Percentiles rank a stretch among this genome's conserved stretches.
phyloP scores from a whole-genome alignment of 2,888 invertebrate species.

The Gastrophysa polygoni region DNA sequence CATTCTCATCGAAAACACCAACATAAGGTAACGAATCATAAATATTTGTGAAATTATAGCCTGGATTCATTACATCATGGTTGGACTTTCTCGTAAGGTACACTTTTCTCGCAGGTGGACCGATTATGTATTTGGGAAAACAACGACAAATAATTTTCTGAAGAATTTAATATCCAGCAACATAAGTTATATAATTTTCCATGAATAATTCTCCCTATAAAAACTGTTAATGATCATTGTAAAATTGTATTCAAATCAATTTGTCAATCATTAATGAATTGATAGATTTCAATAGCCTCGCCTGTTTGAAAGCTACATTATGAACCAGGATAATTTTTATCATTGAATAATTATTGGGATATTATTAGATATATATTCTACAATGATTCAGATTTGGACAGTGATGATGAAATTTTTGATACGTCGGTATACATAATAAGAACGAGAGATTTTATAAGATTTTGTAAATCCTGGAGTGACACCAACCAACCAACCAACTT shows the following conservation, averaged over 20 bases:
- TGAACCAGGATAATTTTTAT: no score
- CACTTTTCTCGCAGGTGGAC: constrained; percentile 4
- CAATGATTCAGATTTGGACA: no score
- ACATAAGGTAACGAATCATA: constrained; percentile 4
- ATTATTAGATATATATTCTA: no score
- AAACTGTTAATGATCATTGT: no score
- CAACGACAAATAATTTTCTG: background rate
- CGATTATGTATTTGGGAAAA: constrained; percentile 9
- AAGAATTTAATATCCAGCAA: background rate
- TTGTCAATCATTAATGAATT: background rate
- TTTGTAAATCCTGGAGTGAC: no score
- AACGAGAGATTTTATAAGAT: no score
- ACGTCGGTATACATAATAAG: no score
- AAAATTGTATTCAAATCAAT: no score
- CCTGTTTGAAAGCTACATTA: background rate
- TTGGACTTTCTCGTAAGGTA: constrained; percentile 23
- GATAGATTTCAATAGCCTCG: background rate
- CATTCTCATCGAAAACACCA: background rate
- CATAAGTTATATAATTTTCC: background rate
- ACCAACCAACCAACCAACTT: no score
- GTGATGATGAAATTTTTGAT: no score
- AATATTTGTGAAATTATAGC: constrained; percentile 20
- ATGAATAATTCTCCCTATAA: background rate
- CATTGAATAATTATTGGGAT: no score
- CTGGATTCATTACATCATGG: constrained; percentile 20